phyloP scores from a whole-genome alignment of 2,113 vertebrate genomes.

The Pteropus alecto region DNA sequence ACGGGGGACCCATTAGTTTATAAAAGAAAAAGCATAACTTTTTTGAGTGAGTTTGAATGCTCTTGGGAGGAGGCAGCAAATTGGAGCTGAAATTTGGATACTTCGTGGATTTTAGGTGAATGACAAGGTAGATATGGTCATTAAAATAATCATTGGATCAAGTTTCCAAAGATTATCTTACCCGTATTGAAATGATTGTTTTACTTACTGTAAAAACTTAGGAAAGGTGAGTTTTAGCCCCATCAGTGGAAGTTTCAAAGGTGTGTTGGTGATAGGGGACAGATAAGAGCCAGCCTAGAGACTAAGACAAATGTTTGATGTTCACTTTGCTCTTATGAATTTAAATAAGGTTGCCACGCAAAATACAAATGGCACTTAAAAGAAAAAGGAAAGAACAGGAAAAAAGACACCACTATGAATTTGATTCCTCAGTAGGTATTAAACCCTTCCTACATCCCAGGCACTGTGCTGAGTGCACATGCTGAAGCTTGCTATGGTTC shows the following conservation, averaged over 20 bases:
- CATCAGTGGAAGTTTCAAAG: not conserved
- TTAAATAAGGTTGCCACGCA: not conserved
- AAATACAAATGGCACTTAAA: not conserved
- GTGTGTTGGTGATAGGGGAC: not conserved
- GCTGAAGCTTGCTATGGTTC: not conserved
- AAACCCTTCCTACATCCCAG: not conserved
- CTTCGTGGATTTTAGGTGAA: constrained; percentile 43
- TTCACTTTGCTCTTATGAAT: not conserved
- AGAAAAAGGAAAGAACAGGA: not conserved
- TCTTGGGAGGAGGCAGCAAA: constrained; percentile 67
- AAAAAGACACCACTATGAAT: not conserved
- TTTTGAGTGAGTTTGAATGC: constrained; percentile 68
- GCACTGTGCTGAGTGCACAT: not conserved
- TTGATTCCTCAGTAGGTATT: not conserved
- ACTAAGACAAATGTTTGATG: not conserved
- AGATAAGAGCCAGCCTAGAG: not conserved
- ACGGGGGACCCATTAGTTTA: constrained; percentile 68
- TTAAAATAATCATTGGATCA: constrained; percentile 55
- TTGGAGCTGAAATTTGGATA: constrained; percentile 56
- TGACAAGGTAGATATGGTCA: constrained; percentile 42
- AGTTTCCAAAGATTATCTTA: constrained; percentile 44
- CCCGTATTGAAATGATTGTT: not conserved
- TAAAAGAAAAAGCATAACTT: constrained; percentile 75
- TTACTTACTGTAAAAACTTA: not conserved
- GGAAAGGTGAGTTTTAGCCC: constrained; percentile 15